Evolutionary conservation across 2,113 vertebrate species (phyloP), one percentile per base, ranked within the genome.

Genomic region (Trematocara marginatum): DNA sequence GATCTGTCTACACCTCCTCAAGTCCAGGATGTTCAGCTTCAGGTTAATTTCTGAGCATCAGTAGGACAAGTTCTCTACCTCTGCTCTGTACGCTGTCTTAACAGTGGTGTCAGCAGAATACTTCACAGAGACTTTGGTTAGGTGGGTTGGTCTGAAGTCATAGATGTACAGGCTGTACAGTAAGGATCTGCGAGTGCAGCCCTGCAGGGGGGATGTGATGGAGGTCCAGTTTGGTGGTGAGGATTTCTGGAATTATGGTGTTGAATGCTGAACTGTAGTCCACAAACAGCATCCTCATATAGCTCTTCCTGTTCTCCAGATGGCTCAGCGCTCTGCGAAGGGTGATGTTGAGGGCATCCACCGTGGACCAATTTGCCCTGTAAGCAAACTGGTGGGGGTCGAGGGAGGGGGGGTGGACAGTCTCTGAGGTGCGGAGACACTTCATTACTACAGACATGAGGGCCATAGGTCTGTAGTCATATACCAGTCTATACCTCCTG

Each of bases 321-420:
- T 61, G 29, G 57, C 29, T 4, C 29, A 3, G 57, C 8, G 0
- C 56, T 59, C 56, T 59, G 56, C 31, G 4, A 57, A 31, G 26
- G 26, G 13, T 57, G 56, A 57, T 31, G 26, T 57, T 59, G 57
- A 59, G 8, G 29, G 15, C 15, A 59, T 34, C 57, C 1, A 34
- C 57, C 8, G 0, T 59, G 8, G 9, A 61, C 57, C 0, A 2
- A 61, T 61, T 35, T 61, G 5, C 15, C 29, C 15, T 34, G 29
- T 18, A 0, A 4, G 57, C 29, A 34, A 61, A 61, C 57, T 6
- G 57, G 29, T 0, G 2, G 1, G 29, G 57, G 15, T 61, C 1
- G 15, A 34, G 29, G 57, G 15, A 61, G 5, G 0, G 29, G 29
- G 9, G 29, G 2, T 61, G 1, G 57, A 34, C 29, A 61, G 29